These are phyloP conservation scores for Amphibalanus amphitrite DNA, from an alignment of 1,140 invertebrate species.

Conservation along the genomic window DNA sequence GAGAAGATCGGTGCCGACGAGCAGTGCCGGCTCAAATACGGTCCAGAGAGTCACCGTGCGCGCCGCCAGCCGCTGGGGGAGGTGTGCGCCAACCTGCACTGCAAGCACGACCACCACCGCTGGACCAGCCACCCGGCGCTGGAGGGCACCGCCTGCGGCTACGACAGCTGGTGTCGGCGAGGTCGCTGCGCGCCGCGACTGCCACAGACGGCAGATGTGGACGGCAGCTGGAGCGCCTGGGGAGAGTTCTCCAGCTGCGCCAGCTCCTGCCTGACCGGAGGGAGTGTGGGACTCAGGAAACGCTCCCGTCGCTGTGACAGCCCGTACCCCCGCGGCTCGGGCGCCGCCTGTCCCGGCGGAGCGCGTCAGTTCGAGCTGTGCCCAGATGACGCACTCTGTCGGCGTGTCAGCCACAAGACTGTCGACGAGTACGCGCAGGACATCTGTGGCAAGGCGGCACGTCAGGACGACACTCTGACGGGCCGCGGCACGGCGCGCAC, in stretches of 20 bases:
- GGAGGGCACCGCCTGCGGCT: slow-evolving; percentile 36
- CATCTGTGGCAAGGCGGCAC: not conserved
- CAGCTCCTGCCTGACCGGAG: not conserved
- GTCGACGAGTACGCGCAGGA: not conserved
- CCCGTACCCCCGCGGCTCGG: not conserved
- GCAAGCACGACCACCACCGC: slow-evolving; percentile 29
- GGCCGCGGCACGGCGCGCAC: not conserved
- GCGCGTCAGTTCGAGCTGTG: not conserved
- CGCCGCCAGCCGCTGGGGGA: slow-evolving; percentile 33
- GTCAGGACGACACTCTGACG: not conserved
- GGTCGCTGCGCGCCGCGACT: not conserved
- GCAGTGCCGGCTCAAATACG: slow-evolving; percentile 48
- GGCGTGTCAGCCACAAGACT: not conserved
- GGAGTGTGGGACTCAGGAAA: not conserved
- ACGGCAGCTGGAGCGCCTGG: not conserved
- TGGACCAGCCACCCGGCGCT: slow-evolving; percentile 46
- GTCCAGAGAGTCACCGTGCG: slow-evolving; percentile 32
- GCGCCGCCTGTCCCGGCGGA: not conserved
- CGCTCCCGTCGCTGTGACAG: not conserved
- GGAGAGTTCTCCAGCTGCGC: not conserved
- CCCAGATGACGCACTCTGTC: not conserved
- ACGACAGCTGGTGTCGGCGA: not conserved
- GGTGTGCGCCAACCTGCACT: slow-evolving; percentile 38
- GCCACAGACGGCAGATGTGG: not conserved
- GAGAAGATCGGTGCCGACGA: slow-evolving; percentile 56